These are phyloP conservation scores for Eucera pruinosa DNA, from an alignment of 2,888 invertebrate species.

Conservation along the genomic window DNA sequence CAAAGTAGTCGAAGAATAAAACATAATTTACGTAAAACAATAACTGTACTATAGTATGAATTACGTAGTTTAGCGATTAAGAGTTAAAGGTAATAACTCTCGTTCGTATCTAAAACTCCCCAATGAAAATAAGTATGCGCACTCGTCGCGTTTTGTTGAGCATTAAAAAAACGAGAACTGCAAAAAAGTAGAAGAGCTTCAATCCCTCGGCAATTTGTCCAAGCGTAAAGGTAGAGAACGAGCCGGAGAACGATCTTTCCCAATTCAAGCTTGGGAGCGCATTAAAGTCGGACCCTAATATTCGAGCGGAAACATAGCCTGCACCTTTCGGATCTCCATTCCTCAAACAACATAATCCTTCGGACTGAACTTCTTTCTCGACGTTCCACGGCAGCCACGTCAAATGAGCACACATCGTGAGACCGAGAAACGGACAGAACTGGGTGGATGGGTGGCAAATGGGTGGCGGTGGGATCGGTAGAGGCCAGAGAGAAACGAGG, in stretches of 20 bases:
- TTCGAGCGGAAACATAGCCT: constrained; percentile 10
- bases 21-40: too few species aligned
- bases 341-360: constrained; percentile 37
- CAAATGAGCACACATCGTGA: constrained; percentile 36
- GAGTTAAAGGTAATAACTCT: neutral
- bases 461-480: neutral
- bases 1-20: too few species aligned
- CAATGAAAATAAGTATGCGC: neutral
- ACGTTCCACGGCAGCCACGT: constrained; percentile 42
- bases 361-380: constrained; percentile 43
- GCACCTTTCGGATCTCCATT: constrained; percentile 13
- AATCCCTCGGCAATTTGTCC: neutral
- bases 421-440: constrained; percentile 14
- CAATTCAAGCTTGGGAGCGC: neutral
- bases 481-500: constrained; percentile 27
- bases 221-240: neutral
- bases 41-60: too few species aligned
- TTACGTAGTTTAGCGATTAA: too few species aligned
- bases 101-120: neutral
- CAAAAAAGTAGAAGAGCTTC: neutral
- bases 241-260: neutral
- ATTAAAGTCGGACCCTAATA: constrained; percentile 18
- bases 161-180: neutral
- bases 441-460: neutral
- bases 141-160: neutral